Percentiles rank a stretch among this genome's conserved stretches.
Evolutionary conservation across 2,888 invertebrate genomes (phyloP).

Genomic region (Drosophila subsilvestris): DNA sequence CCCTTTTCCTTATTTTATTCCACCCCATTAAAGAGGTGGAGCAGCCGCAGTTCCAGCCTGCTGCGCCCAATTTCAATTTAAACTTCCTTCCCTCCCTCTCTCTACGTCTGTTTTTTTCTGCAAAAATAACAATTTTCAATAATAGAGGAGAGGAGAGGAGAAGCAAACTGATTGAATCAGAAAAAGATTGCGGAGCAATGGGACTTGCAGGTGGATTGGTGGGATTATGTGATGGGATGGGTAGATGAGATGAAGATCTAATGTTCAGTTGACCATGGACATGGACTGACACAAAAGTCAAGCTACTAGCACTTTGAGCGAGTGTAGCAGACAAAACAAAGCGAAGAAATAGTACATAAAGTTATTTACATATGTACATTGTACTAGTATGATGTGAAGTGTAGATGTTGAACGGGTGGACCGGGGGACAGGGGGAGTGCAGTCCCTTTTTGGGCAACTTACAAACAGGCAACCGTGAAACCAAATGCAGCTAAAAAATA

Average conservation of each 20-base stretch:
- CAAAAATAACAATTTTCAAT: conserved; percentile 45
- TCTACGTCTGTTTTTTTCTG: background rate
- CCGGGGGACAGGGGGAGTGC: too few species aligned
- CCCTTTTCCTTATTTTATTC: background rate
- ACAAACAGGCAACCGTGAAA: too few species aligned
- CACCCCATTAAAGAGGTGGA: conserved; percentile 15
- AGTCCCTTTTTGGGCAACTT: too few species aligned
- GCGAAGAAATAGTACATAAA: background rate
- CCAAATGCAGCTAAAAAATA: background rate
- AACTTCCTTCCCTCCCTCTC: conserved; percentile 9
- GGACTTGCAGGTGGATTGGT: background rate
- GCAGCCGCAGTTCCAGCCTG: conserved; percentile 45
- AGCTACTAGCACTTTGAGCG: background rate
- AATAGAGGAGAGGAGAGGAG: conserved; percentile 16
- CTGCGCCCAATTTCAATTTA: conserved; percentile 50
- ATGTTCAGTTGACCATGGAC: conserved; percentile 27
- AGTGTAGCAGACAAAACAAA: background rate
- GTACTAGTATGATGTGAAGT: too few species aligned
- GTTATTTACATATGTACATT: too few species aligned
- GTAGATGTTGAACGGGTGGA: too few species aligned
- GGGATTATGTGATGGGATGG: background rate
- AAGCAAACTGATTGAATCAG: conserved; percentile 29
- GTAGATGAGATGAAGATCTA: conserved; percentile 10
- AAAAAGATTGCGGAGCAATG: background rate
- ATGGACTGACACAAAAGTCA: conserved; percentile 20